These are phyloP conservation scores for Odontothrips loti DNA, from an alignment of 2,888 invertebrate genomes.

Conservation along the genomic window DNA sequence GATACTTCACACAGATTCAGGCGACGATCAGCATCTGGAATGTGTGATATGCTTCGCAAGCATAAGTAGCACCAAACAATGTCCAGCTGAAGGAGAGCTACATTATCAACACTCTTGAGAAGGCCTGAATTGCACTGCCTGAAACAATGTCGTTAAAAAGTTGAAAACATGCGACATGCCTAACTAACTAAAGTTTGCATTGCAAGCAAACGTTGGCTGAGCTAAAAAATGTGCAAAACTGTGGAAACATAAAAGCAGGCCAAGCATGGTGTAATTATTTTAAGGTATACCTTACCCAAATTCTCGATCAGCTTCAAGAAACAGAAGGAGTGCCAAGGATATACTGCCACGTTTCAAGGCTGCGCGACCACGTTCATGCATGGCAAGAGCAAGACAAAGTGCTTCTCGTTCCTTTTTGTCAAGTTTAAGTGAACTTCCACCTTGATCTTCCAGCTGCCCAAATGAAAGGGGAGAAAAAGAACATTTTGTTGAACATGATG, in stretches of 20 bases:
- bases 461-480: constrained; percentile 29
- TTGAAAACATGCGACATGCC: constrained; percentile 9
- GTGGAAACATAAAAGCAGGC: not conserved
- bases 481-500: constrained; percentile 50
- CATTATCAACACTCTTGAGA: constrained; percentile 72
- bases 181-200: not conserved
- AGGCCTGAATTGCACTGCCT: constrained; percentile 63
- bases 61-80: constrained; percentile 86
- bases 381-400: constrained; percentile 68
- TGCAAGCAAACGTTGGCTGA: not conserved
- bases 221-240: not conserved
- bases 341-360: constrained; percentile 63
- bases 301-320: constrained; percentile 73
- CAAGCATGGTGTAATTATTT: not conserved
- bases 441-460: constrained; percentile 68
- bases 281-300: constrained; percentile 51
- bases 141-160: constrained; percentile 35
- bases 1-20: constrained; percentile 63
- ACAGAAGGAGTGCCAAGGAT: constrained; percentile 64
- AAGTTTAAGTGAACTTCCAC: constrained; percentile 66
- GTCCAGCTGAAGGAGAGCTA: constrained; percentile 76
- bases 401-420: constrained; percentile 65
- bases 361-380: constrained; percentile 72
- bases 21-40: constrained; percentile 68
- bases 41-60: constrained; percentile 63